Base-by-base conservation (phyloP, 2,113 vertebrate species). In the Acanthisitta chloris region DNA sequence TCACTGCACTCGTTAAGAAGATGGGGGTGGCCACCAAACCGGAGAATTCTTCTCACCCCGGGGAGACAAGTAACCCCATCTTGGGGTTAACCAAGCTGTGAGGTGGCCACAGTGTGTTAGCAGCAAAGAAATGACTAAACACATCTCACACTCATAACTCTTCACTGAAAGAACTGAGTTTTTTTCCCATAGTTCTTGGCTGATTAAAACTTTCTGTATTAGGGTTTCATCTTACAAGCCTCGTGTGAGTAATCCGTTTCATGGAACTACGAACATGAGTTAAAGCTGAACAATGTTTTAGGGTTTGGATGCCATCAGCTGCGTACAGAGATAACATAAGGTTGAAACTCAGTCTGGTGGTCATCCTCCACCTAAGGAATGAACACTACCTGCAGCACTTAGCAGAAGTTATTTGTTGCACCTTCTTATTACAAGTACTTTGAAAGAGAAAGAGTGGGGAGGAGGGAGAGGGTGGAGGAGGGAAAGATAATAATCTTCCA, bases 161-260 rank as follows among this genome's bases (percentile, higher is more conserved):
- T 85, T 80, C 71, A 40, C 43, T 33, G 70, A 55, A 94, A 83
- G 34, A 82, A 20, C 24, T 49, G 46, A 4, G 34, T 74, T 93
- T 90, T 90, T 94, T 69, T 29, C 88, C 46, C 65, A 67, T 58
- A 54, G 71, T 70, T 94, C 67, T 73, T 61, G 82, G 15, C 54
- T 92, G 52, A 66, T 93, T 74, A 67, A 38, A 92, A 93, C 58
- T 95, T 94, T 89, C 74, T 87, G 6, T 89, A 74, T 82, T 77
- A 69, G 74, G n/a, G 38, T 92, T 92, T 96, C 52, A 38, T 76
- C 48, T 96, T 61, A 89, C 23, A 45, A 82, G 25, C 29, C 45
- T 81, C 19, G 7, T 65, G 69, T 85, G 78, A 94, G 81, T 89
- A 87, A 89, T 69, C 34, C 21, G 29, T 96, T 94, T 91, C 34